Evolutionary conservation across 2,797 vertebrate species (phyloP), one percentile per base, ranked within the genome.

Genomic region (Enteromius trimaculatus): DNA sequence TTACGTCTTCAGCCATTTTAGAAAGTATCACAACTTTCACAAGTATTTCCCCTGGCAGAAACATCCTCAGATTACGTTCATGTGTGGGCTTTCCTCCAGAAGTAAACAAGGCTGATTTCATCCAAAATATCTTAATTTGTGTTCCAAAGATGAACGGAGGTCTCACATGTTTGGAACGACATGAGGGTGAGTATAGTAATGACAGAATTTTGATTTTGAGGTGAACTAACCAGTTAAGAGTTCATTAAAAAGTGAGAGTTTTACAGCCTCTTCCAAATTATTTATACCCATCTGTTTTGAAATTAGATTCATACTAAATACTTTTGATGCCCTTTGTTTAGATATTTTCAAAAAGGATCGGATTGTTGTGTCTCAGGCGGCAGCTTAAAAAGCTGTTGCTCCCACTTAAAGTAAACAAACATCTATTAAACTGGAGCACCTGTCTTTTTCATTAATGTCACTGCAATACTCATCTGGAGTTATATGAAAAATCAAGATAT

Each of bases 401-500:
- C 39, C 82, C 84, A 65, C 81, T 85, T 58, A 84, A 86, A 85
- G 87, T 89, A 90, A 92, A 92, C 89, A 90, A 90, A 82, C 81
- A 79, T 84, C 82, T 84, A 85, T 88, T 88, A 88, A 89, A 85
- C 85, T 87, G 90, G 87, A 88, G 80, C 82, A 88, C 62, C 86
- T 87, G 60, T 84, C 77, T 88, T 82, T 77, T 79, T 62, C 74
- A 86, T 86, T 88, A 68, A 89, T 88, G 90, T 88, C 89, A 90
- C 81, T 84, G 80, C 39, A 82, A 83, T 82, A 84, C 83, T 85
- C 86, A 85, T 70, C n/a, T 85, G 65, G 84, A 85, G 42, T 21
- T 49, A 77, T 47, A 87, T 91, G 21, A 91, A 92, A 91, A 89
- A 92, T 92, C 90, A 83, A 90, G 88, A 49, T 80, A 86, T 39